These are phyloP conservation scores for Lepidocyrtoides sp. DNA, from an alignment of 2,888 invertebrate species.

Conservation along the genomic window DNA sequence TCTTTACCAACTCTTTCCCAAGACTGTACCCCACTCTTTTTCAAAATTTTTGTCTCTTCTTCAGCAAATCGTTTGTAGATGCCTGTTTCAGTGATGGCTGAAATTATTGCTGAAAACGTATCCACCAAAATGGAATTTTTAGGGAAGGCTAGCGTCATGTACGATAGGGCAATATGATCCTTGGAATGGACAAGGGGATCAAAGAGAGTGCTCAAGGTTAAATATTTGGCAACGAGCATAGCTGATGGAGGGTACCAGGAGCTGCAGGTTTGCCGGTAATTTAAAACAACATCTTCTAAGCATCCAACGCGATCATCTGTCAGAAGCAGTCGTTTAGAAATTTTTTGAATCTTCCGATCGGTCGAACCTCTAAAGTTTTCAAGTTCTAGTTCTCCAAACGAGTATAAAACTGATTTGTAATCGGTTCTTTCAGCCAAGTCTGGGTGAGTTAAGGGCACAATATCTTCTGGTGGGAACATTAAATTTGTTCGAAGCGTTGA, in stretches of 20 bases:
- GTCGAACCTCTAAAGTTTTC: conserved; percentile 55
- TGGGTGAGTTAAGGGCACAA: conserved; percentile 49
- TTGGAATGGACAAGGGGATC: conserved; percentile 64
- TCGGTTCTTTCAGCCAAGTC: conserved; percentile 49
- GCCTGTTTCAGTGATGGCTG: conserved; percentile 60
- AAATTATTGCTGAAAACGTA: conserved; percentile 63
- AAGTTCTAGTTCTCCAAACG: conserved; percentile 63
- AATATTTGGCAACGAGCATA: conserved; percentile 53
- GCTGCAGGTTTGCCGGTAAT: conserved; percentile 69
- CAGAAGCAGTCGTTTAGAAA: conserved; percentile 45
- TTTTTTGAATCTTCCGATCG: conserved; percentile 47
- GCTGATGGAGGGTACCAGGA: conserved; percentile 67
- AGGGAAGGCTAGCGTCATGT: conserved; percentile 78
- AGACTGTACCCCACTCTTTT: conserved; percentile 39
- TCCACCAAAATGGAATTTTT: conserved; percentile 78
- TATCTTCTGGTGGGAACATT: conserved; percentile 68
- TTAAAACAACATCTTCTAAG: conserved; percentile 35
- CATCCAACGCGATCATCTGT: conserved; percentile 25
- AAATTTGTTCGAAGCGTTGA: conserved; percentile 64
- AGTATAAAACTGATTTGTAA: conserved; percentile 48
- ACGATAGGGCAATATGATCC: conserved; percentile 66
- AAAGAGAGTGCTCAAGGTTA: conserved; percentile 63
- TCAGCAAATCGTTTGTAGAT: conserved; percentile 67
- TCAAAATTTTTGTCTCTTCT: conserved; percentile 58
- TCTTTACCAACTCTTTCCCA: conserved; percentile 10